phyloP scores from a whole-genome alignment of 2,888 invertebrate genomes.

The Oligia fasciuncula region DNA sequence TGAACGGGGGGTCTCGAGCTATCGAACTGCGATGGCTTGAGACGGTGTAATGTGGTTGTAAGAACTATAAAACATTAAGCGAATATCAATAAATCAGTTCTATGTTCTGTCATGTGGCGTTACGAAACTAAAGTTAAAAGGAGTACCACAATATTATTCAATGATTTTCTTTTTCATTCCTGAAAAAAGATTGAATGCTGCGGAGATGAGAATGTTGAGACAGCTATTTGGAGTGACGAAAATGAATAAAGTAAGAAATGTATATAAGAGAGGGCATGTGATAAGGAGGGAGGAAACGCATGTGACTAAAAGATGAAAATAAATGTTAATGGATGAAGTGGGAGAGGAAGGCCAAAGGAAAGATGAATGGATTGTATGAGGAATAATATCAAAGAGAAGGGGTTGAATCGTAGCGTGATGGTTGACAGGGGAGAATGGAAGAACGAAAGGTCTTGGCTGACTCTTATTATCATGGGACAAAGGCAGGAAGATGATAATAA shows the following conservation, averaged over 20 bases:
- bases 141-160: background rate
- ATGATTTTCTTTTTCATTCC: background rate
- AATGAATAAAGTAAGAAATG: background rate
- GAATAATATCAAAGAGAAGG: background rate
- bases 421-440: background rate
- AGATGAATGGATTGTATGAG: background rate
- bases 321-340: background rate
- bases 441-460: background rate
- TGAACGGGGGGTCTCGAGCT: conserved; percentile 38
- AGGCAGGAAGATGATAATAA: background rate
- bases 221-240: background rate
- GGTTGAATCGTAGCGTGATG: background rate
- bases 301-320: background rate
- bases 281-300: background rate
- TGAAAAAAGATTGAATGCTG: background rate
- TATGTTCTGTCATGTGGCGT: background rate
- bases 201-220: background rate
- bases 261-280: background rate
- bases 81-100: conserved; percentile 20
- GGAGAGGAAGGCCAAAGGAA: background rate
- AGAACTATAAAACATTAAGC: conserved; percentile 21
- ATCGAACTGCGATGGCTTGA: conserved; percentile 20
- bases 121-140: background rate
- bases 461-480: background rate
- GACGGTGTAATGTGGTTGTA: conserved; percentile 12